Base-by-base conservation (phyloP, 2,888 invertebrate genomes). In the Unio delphinus region DNA sequence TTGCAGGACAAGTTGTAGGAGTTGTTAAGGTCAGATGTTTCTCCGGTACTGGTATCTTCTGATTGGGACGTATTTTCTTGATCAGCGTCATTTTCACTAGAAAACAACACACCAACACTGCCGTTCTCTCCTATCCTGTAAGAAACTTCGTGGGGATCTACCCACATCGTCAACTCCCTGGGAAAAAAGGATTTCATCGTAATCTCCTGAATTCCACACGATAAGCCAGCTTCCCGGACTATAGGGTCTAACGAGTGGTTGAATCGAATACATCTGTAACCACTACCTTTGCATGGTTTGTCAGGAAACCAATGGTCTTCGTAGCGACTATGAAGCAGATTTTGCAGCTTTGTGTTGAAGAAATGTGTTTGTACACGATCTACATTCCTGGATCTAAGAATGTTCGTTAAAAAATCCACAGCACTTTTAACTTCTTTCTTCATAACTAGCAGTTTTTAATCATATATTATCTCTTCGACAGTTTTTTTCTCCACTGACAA, bases 271-370 rank as follows among this genome's bases (percentile, higher is more conserved):
- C 94, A 92, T 80, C 94, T 92, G 90, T 93, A 94, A 67, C 93
- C 94, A 87, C 94, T 94, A 68, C 94, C 94, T 89, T 93, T 93
- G 85, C 92, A 92, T 62, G 94, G 94, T 83, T 92, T 92, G 76
- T 94, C 93, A 34, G 94, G 94, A 88, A 94, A 94, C 94, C 94
- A 94, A 87, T 94, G 94, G 89, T 93, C 92, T 87, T 93, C 89
- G 85, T 93, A 93, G 73, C 92, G 91, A n/a, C 74, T 74, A 61
- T 80, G 75, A 66, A 89, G 69, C 61, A 83, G 66, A 65, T 79
- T 75, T 55, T 77, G 76, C 57, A 87, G 70, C 58, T 67, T 74
- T 18, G 65, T 56, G 55, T 82, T 81, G 72, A 86, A 86, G 23
- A 68, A 76, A 45, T 76, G 73, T 26, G 78, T 70, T 67, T 75